A percentile compares a stretch with the other conserved stretches of the same genome.
These are phyloP conservation scores for Chrosomus eos DNA, from an alignment of 2,797 vertebrate genomes.

Conservation along the genomic window DNA sequence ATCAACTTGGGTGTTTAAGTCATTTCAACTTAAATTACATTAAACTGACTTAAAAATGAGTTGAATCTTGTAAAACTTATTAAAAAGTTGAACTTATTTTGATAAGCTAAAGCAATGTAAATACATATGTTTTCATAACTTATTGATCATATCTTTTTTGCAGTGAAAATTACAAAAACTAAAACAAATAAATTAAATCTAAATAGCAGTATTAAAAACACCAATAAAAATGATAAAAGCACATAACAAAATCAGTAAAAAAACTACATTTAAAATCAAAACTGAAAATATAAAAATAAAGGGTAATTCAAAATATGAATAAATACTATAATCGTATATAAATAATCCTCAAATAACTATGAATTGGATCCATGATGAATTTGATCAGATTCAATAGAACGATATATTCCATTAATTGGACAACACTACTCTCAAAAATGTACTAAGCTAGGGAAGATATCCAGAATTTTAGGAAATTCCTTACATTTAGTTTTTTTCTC, in stretches of 20 bases:
- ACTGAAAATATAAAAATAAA: not conserved
- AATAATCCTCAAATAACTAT: not conserved
- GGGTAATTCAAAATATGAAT: not conserved
- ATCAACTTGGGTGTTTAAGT: too few species aligned
- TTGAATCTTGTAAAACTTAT: too few species aligned
- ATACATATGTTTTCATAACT: too few species aligned
- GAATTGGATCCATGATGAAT: not conserved
- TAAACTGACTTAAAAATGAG: too few species aligned
- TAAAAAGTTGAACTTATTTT: too few species aligned
- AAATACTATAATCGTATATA: not conserved
- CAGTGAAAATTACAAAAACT: not conserved
- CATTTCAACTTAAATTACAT: too few species aligned
- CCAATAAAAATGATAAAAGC: not conserved
- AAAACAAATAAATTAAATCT: not conserved
- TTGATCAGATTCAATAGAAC: not conserved
- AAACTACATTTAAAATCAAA: not conserved
- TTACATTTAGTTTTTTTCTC: not conserved
- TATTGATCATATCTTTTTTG: too few species aligned
- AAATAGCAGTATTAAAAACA: not conserved
- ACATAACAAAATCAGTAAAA: not conserved
- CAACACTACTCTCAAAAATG: not conserved
- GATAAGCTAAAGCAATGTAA: too few species aligned
- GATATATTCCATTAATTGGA: not conserved
- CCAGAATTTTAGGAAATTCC: not conserved
- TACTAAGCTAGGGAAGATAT: not conserved